Evolutionary conservation across 2,113 vertebrate genomes (phyloP).

Genomic region (Opisthocomus hoazin): DNA sequence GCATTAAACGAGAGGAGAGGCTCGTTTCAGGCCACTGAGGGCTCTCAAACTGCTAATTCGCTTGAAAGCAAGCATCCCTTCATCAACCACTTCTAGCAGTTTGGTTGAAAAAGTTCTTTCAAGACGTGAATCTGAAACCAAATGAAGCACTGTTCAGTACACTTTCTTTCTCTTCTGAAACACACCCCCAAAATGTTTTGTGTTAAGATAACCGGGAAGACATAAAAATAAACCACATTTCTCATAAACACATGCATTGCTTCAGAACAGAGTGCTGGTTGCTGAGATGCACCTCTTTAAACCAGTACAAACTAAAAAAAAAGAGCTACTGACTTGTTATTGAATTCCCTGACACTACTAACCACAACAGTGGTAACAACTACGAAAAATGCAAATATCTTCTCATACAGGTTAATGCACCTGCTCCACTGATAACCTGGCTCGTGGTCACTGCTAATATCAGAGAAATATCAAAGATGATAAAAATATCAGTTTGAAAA

Average conservation of each 20-base stretch:
- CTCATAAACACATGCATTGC: background rate
- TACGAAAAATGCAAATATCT: slow-evolving; percentile 15
- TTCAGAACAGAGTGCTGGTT: background rate
- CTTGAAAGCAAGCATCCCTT: background rate
- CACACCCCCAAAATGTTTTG: background rate
- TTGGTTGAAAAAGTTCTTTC: background rate
- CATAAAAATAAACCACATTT: background rate
- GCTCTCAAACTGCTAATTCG: slow-evolving; percentile 17
- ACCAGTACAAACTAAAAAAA: background rate
- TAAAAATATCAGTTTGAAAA: background rate
- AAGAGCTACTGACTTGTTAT: background rate
- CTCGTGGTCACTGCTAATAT: slow-evolving; percentile 65
- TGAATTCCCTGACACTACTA: background rate
- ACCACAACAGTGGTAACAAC: slow-evolving; percentile 10
- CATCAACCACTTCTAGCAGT: background rate
- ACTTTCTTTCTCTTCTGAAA: background rate
- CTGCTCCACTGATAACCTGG: slow-evolving; percentile 56
- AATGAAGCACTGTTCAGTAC: background rate
- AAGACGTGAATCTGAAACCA: background rate
- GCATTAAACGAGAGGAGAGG: background rate
- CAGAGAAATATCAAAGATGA: slow-evolving; percentile 44
- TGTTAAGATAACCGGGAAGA: background rate
- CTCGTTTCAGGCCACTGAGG: background rate
- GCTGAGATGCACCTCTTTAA: background rate
- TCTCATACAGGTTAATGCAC: background rate